Evolutionary conservation across 2,888 invertebrate species (phyloP), one percentile per base, ranked within the genome.

Genomic region (Blastobasis adustella): DNA sequence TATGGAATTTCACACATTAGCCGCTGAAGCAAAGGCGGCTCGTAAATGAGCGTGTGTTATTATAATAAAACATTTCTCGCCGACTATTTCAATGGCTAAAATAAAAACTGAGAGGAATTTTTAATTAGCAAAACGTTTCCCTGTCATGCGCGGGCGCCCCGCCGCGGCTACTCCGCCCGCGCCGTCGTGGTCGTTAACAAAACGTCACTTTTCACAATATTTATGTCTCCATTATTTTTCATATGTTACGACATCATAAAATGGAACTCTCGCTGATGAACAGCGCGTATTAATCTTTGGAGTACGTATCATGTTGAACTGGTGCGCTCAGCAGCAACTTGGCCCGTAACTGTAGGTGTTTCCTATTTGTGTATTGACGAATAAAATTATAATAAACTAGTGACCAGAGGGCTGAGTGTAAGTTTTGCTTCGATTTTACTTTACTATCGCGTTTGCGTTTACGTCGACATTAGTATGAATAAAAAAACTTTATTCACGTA

Each of bases 171-270:
- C 84, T 82, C 79, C 77, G 82, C 71, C 76, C 79, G 76, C 80
- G 69, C 76, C 75, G 80, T 78, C 63, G 67, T 68, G 69, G 68
- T 82, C 83, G 79, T 85, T 85, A 82, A 83, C 78, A 68, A 80
- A 82, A 86, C 79, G 82, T 82, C 84, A 80, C 73, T 81, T 81
- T 84, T 83, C 79, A 79, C 76, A 69, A 80, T 83, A 82, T 83
- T 82, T 82, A 85, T 83, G 82, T 82, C 80, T 82, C 78, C 79
- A 82, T 82, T 82, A 82, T 80, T 78, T 82, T 82, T 81, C 80
- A 80, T 74, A 67, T 71, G 71, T 70, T 74, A 82, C 73, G 71
- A 80, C 77, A 73, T 77, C 74, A 71, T 82, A 76, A 82, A 79
- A 68, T 71, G 70, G 63, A 68, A 72, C 71, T 72, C 67, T 67